Base-by-base conservation (phyloP, 2,888 invertebrate species). In the Lasioglossum malachurum region DNA sequence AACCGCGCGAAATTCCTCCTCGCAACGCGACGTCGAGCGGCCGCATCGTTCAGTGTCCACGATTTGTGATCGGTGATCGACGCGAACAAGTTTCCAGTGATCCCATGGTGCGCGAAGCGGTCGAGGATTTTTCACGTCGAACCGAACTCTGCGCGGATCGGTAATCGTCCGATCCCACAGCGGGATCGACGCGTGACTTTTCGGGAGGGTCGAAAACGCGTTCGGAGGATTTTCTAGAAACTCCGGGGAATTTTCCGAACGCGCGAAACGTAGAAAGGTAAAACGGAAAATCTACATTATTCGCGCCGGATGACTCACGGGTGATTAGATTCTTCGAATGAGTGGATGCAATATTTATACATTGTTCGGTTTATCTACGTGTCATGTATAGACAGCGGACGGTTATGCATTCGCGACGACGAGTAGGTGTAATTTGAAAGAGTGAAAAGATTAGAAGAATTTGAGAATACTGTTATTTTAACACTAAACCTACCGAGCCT, bases 1-100 rank as follows among this genome's bases (percentile, higher is more conserved):
- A 38, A 64, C 64, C 49, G 67, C 86, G 81, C 78, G 75, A 81
- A 83, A 86, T 81, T 64, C 16, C 64, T 1, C 31, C 7, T 16
- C 16, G 16, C 64, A 5, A 7, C 16, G 5, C 16, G 7, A 16
- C 64, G 64, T 2, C 16, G 31, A 31, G 14, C 64, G 31, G 64
- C 8, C 2, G 60, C 60, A 4, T 60, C 27, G 60, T 60, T 27
- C 60, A 27, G n/a, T 27, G 60, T 60, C 27, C 12, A 14, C 14
- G 64, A 35, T 64, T 64, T 19, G 14, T 16, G 27, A 16, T 1
- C 31, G 16, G 27, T 14, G 64, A 31, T 19, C 31, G 19, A 16
- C 64, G 64, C 31, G 16, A 46, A 14, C 5, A 16, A 31, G 31
- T 16, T 64, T 16, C 31, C 64, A 31, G 69, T 69, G 69, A 35